Percentiles rank a stretch among this genome's conserved stretches.
Evolutionary conservation across 1,140 invertebrate genomes (phyloP).

Genomic region (Macrotrachela quadricornifera): DNA sequence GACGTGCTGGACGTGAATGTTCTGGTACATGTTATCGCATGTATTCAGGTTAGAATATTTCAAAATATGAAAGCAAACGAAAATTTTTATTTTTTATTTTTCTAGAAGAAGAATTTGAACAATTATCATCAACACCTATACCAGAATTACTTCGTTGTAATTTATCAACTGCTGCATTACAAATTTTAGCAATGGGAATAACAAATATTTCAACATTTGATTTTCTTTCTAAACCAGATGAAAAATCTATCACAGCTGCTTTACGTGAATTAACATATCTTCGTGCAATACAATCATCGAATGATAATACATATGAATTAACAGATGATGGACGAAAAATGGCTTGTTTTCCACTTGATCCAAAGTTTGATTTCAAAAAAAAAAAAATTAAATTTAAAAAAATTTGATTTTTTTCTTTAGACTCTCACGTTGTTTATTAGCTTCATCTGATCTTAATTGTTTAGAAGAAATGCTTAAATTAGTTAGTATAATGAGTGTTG

Average conservation of each 20-base stretch:
- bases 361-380: neutral
- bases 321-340: slow-evolving; percentile 2
- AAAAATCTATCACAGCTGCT: slow-evolving; percentile 31
- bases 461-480: slow-evolving; percentile 7
- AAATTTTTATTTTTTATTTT: no score
- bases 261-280: slow-evolving; percentile 47
- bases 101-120: slow-evolving; percentile 39
- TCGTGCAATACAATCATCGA: slow-evolving; percentile 41
- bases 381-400: no score
- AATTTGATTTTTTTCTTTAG: no score
- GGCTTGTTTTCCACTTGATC: slow-evolving; percentile 7
- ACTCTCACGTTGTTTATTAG: neutral
- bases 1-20: slow-evolving; percentile 63
- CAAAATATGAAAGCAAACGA: no score
- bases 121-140: slow-evolving; percentile 44
- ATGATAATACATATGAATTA: neutral
- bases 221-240: slow-evolving; percentile 64
- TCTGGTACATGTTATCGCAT: slow-evolving; percentile 60
- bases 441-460: neutral
- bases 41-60: slow-evolving; percentile 44
- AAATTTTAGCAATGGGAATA: slow-evolving; percentile 60
- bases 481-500: slow-evolving; percentile 32
- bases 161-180: slow-evolving; percentile 49
- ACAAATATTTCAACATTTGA: slow-evolving; percentile 57
- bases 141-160: slow-evolving; percentile 66